Evolutionary conservation across 2,888 invertebrate species (phyloP).

Genomic region (Bugula neritina): DNA sequence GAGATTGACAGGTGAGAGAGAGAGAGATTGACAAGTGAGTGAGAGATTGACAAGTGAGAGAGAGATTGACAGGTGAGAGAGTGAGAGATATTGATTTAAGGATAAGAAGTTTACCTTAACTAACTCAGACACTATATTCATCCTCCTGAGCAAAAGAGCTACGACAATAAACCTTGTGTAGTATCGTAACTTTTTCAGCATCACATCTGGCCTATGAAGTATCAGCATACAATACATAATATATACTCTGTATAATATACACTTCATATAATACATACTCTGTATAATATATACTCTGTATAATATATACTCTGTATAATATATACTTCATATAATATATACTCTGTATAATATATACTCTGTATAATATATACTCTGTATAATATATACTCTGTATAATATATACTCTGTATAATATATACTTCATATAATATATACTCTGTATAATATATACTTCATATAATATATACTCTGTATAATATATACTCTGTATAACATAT

Average conservation of each 20-base stretch:
- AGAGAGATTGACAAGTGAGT: too few relatives aligned
- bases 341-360: background rate
- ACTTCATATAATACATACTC: too few relatives aligned
- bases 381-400: background rate
- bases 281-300: background rate
- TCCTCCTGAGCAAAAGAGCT: slow-evolving; percentile 83
- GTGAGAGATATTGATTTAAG: too few relatives aligned
- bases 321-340: background rate
- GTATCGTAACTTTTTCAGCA: slow-evolving; percentile 90
- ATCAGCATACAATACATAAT: background rate
- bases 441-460: background rate
- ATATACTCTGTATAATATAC: background rate
- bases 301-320: too few relatives aligned
- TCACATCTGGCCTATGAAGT: slow-evolving; percentile 66
- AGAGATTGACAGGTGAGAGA: too few relatives aligned
- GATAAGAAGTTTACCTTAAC: slow-evolving; percentile 67
- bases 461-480: background rate
- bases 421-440: background rate
- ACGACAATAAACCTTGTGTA: slow-evolving; percentile 95
- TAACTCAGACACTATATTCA: slow-evolving; percentile 84
- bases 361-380: background rate
- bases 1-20: too few relatives aligned
- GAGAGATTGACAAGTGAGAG: too few relatives aligned
- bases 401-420: background rate
- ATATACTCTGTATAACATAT: too few relatives aligned